Percentiles rank a stretch among this genome's conserved stretches.
phyloP scores from a whole-genome alignment of 2,113 vertebrate species.

The Pyxicephalus adspersus region DNA sequence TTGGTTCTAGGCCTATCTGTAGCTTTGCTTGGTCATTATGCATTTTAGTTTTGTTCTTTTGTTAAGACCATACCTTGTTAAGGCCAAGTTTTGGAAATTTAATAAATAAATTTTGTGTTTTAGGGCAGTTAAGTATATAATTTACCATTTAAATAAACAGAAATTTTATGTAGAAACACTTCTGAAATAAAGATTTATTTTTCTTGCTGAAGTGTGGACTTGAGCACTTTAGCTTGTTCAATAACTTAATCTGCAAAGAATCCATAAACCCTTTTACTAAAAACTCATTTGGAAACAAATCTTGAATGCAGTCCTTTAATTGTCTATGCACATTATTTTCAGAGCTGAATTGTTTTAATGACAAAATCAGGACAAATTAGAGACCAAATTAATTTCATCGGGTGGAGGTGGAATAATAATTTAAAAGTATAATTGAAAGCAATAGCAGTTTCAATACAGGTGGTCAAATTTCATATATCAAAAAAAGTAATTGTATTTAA shows the following conservation, averaged over 20 bases:
- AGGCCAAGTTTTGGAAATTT: too few species aligned
- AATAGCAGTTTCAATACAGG: neutral
- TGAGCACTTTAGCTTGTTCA: slow-evolving; percentile 3
- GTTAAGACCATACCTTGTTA: too few species aligned
- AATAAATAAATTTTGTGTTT: too few species aligned
- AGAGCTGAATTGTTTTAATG: slow-evolving; percentile 25
- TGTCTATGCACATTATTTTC: slow-evolving; percentile 16
- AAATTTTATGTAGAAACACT: too few species aligned
- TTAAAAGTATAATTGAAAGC: neutral
- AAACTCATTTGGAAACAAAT: slow-evolving; percentile 17
- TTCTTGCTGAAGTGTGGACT: neutral
- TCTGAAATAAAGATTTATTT: neutral
- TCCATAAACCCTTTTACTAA: slow-evolving; percentile 8
- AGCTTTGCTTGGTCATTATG: too few species aligned
- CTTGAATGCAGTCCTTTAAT: slow-evolving; percentile 16
- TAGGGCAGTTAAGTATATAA: too few species aligned
- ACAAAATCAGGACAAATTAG: slow-evolving; percentile 22
- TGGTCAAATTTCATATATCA: neutral
- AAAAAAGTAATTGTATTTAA: slow-evolving; percentile 9
- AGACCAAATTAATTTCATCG: slow-evolving; percentile 1
- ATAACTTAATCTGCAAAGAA: slow-evolving; percentile 24
- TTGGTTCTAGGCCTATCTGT: too few species aligned
- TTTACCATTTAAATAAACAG: too few species aligned
- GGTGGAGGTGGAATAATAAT: neutral
- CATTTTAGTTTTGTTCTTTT: too few species aligned